Conservation (phyloP, 2,113 vertebrate species). For the Ptilonorhynchus violaceus region DNA sequence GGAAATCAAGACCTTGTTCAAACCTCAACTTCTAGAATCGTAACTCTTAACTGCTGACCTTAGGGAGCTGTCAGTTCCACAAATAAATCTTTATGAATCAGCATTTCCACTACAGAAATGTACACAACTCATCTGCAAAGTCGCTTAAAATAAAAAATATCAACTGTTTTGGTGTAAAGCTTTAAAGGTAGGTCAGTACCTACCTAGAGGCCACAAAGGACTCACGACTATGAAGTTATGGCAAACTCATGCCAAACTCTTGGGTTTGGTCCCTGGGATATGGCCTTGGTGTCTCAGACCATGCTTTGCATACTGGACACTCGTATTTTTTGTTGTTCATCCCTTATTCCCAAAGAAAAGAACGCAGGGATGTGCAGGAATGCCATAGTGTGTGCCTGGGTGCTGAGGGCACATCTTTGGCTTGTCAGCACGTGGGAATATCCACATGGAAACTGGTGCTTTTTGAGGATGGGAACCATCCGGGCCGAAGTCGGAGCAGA, state of each 20-base stretch:
- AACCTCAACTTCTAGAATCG: not conserved
- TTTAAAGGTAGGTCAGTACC: not conserved
- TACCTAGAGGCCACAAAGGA: not conserved
- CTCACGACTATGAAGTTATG: not conserved
- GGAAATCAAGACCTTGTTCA: not conserved
- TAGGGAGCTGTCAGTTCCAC: not conserved
- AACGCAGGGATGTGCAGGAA: accelerated
- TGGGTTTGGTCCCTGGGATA: not conserved
- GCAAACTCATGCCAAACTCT: not conserved
- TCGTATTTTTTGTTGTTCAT: accelerated
- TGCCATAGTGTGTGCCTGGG: accelerated
- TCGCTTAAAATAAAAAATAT: not conserved
- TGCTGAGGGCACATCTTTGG: not conserved
- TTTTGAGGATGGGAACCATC: not conserved
- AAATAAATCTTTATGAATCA: not conserved
- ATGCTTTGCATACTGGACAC: not conserved
- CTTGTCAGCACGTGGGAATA: not conserved
- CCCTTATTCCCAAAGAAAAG: not conserved
- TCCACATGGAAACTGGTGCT: not conserved
- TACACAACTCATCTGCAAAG: not conserved
- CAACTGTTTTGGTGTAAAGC: not conserved
- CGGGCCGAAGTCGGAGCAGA: not conserved
- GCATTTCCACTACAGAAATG: not conserved
- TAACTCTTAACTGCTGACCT: not conserved
- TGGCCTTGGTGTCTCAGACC: not conserved